These are phyloP conservation scores for Fundulus diaphanus DNA, from an alignment of 2,797 vertebrate species.

Conservation along the genomic window DNA sequence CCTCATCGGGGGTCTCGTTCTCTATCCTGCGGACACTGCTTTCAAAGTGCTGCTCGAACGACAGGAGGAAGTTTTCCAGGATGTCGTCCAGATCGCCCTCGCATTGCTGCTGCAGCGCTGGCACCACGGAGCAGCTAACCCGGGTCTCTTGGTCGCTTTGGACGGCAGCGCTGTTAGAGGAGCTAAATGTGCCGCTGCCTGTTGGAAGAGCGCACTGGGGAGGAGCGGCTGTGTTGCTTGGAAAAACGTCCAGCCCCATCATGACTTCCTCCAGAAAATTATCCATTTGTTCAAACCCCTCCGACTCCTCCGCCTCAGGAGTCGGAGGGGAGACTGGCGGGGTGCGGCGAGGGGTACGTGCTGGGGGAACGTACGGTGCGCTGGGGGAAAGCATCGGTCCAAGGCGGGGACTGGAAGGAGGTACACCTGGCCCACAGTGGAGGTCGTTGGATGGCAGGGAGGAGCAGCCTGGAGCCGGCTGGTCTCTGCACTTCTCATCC, in stretches of 20 bases:
- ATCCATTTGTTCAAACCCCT: conserved; percentile 65
- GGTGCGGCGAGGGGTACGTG: conserved; percentile 42
- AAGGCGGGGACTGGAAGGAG: neutral
- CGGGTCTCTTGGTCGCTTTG: neutral
- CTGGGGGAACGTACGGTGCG: conserved; percentile 8
- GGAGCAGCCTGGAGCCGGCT: conserved; percentile 10
- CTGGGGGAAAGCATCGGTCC: conserved; percentile 5
- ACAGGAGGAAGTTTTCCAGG: conserved; percentile 73
- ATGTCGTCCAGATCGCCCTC: conserved; percentile 69
- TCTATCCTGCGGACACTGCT: conserved; percentile 12
- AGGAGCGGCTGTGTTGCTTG: conserved; percentile 18
- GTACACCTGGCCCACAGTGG: neutral
- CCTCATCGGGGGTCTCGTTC: conserved; percentile 2
- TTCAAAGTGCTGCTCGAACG: conserved; percentile 63
- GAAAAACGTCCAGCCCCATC: conserved; percentile 69
- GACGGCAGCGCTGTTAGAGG: neutral
- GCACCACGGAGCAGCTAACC: neutral
- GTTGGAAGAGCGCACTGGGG: conserved; percentile 1
- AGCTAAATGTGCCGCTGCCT: neutral
- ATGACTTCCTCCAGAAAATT: conserved; percentile 76
- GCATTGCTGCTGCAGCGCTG: conserved; percentile 45
- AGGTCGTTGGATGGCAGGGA: conserved; percentile 3
- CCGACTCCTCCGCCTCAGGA: too few species aligned
- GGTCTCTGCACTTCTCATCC: conserved; percentile 1
- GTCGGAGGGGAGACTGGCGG: too few species aligned